These are phyloP conservation scores for Microchirus variegatus DNA, from an alignment of 2,797 vertebrate species.

Conservation along the genomic window DNA sequence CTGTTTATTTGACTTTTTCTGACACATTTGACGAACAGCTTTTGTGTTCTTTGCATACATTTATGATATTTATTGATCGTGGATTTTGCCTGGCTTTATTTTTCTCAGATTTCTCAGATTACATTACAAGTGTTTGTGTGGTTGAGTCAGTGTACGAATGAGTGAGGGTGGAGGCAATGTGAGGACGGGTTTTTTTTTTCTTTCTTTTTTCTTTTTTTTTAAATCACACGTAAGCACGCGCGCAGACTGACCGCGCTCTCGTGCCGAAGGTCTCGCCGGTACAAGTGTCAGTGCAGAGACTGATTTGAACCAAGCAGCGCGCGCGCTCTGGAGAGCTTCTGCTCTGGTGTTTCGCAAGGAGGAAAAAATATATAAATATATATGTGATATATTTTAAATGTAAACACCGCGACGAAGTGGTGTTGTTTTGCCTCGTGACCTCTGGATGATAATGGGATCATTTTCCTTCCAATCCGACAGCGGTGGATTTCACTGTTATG, in stretches of 20 bases:
- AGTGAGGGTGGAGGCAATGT: constrained; percentile 18
- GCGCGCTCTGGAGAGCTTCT: constrained; percentile 39
- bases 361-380: background rate
- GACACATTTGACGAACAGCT: too few species aligned
- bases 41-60: too few species aligned
- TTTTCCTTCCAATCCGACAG: constrained; percentile 40
- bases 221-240: constrained; percentile 50
- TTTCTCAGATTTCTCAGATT: too few species aligned
- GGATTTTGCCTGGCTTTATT: too few species aligned
- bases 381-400: background rate
- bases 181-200: constrained; percentile 46
- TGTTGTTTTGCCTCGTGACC: constrained; percentile 21
- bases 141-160: too few species aligned
- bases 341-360: constrained; percentile 13
- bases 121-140: too few species aligned
- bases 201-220: constrained; percentile 20
- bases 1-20: too few species aligned
- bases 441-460: constrained; percentile 54
- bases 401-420: constrained; percentile 3
- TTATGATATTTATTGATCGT: too few species aligned
- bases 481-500: constrained; percentile 59
- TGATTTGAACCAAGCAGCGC: constrained; percentile 53
- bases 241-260: constrained; percentile 46
- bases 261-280: constrained; percentile 56
- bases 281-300: constrained; percentile 59